phyloP scores from a whole-genome alignment of 2,888 invertebrate species.

The Nasonia oneida region DNA sequence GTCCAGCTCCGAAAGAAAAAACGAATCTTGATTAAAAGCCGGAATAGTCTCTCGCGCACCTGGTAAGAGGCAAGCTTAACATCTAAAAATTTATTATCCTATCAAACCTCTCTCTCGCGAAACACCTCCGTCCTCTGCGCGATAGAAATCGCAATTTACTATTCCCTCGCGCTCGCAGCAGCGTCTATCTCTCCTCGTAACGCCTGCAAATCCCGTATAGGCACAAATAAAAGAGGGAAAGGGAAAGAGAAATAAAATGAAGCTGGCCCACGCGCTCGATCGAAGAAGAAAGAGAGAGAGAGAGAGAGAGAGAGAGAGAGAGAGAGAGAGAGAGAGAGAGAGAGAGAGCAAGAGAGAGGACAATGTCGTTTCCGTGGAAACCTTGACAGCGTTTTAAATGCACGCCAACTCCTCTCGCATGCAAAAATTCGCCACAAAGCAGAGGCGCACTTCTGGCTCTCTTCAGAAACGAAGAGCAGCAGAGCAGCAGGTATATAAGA shows the following conservation, averaged over 20 bases:
- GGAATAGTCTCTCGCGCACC: neutral
- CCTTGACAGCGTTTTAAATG: constrained; percentile 70
- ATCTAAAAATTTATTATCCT: constrained; percentile 2
- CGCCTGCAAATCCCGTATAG: neutral
- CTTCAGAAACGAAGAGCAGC: neutral
- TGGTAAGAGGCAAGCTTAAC: neutral
- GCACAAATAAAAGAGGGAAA: neutral
- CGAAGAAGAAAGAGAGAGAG: neutral
- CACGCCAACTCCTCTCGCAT: constrained; percentile 68
- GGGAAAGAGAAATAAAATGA: neutral
- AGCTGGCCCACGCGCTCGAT: neutral
- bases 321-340: neutral
- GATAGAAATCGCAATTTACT: constrained; percentile 21
- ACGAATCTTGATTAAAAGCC: neutral
- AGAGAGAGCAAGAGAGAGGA: constrained; percentile 13
- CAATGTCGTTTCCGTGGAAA: constrained; percentile 68
- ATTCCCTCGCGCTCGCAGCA: neutral
- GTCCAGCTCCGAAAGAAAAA: neutral
- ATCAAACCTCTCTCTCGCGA: neutral
- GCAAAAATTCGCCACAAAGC: constrained; percentile 71
- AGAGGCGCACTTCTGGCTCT: neutral
- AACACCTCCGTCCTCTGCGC: neutral
- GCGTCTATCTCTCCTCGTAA: constrained; percentile 9
- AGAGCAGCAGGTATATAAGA: constrained; percentile 56
- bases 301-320: too few species aligned